Conservation (phyloP, 2,797 vertebrate genomes). For the Dromococcyx pavoninus region DNA sequence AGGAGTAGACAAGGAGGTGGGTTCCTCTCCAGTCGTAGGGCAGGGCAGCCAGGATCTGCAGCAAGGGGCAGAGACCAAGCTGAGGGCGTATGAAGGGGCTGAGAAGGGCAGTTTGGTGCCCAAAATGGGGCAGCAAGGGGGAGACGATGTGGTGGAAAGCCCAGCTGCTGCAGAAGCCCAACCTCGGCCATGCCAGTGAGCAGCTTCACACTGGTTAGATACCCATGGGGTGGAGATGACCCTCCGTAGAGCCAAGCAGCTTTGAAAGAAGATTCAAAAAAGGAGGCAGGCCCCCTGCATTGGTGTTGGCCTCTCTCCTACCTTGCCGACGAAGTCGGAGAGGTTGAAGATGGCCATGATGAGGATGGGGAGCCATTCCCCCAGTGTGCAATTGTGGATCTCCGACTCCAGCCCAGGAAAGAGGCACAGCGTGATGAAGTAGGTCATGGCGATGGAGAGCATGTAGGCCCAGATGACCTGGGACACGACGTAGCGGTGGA, state of each 20-base stretch:
- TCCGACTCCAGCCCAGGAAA: slow-evolving; percentile 96
- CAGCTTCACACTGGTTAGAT: neutral
- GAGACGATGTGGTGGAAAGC: neutral
- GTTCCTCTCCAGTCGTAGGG: slow-evolving; percentile 91
- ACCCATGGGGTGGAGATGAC: neutral
- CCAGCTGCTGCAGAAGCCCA: neutral
- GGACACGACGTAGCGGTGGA: slow-evolving; percentile 92
- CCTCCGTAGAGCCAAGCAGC: neutral
- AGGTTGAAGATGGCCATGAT: slow-evolving; percentile 99
- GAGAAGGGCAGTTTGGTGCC: rapidly evolving
- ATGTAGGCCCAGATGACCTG: slow-evolving; percentile 97
- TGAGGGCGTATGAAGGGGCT: neutral
- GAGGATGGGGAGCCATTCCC: slow-evolving; percentile 97
- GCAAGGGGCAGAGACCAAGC: rapidly evolving
- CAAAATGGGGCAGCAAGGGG: neutral
- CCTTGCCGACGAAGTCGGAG: slow-evolving; percentile 97
- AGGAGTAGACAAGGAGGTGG: slow-evolving; percentile 91
- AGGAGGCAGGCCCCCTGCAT: rapidly evolving
- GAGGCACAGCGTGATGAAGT: slow-evolving; percentile 96
- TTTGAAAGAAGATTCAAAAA: neutral
- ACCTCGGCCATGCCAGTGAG: rapidly evolving
- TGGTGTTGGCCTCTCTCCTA: slow-evolving; percentile 55
- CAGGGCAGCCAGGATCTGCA: slow-evolving; percentile 92
- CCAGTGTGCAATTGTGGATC: slow-evolving; percentile 87
- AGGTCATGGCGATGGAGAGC: slow-evolving; percentile 94